Percentiles rank a stretch among this genome's conserved stretches.
These are phyloP conservation scores for Polypedilum vanderplanki DNA, from an alignment of 1,140 invertebrate species.

Conservation along the genomic window DNA sequence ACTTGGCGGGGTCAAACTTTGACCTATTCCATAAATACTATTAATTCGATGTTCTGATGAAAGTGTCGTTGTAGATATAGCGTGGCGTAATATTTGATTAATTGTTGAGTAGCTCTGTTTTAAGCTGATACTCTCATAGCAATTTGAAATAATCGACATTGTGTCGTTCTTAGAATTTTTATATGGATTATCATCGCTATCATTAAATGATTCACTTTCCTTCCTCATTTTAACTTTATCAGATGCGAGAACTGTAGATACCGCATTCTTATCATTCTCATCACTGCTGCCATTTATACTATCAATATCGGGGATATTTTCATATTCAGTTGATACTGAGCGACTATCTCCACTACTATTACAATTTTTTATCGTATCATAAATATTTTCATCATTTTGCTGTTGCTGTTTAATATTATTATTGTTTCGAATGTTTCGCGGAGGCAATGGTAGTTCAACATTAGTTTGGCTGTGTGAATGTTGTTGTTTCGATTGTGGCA, in stretches of 20 bases:
- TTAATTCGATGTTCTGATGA: constrained; percentile 60
- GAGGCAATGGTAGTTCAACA: constrained; percentile 33
- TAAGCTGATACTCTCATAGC: constrained; percentile 52
- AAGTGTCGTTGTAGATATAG: constrained; percentile 48
- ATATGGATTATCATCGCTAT: constrained; percentile 23
- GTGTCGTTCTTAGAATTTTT: constrained; percentile 32
- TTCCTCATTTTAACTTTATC: constrained; percentile 21
- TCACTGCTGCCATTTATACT: not conserved
- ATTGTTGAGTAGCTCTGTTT: constrained; percentile 43
- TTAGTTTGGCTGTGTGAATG: constrained; percentile 29
- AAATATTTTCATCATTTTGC: constrained; percentile 49
- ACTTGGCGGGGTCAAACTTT: constrained; percentile 38
- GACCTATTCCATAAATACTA: constrained; percentile 51
- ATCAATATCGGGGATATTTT: not conserved
- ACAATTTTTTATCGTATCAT: constrained; percentile 51
- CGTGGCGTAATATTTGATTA: constrained; percentile 46
- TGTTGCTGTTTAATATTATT: constrained; percentile 34
- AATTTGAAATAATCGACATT: constrained; percentile 48
- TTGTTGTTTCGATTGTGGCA: constrained; percentile 29
- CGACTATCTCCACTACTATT: constrained; percentile 42
- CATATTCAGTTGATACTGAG: not conserved
- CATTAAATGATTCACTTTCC: constrained; percentile 24
- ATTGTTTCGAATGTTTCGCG: constrained; percentile 34
- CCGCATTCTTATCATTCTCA: not conserved
- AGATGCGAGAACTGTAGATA: not conserved